Evolutionary conservation across 2,113 vertebrate genomes (phyloP).

Genomic region (Brachirus orientalis): DNA sequence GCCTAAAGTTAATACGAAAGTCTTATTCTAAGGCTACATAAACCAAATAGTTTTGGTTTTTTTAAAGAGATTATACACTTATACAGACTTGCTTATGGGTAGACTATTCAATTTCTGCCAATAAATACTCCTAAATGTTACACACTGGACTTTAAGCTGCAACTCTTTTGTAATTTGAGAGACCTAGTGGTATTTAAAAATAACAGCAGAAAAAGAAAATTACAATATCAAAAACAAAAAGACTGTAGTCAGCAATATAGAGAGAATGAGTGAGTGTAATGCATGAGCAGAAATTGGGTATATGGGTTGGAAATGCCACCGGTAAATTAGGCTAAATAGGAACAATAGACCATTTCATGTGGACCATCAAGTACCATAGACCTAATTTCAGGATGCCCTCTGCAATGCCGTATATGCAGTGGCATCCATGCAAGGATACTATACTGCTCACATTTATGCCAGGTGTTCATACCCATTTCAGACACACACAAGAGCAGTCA

Average conservation of each 20-base stretch:
- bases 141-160: too few relatives aligned
- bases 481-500: conserved; percentile 13
- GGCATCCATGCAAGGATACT: conserved; percentile 5
- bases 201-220: not conserved
- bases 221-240: not conserved
- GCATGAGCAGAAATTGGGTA: conserved; percentile 14
- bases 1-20: too few relatives aligned
- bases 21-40: too few relatives aligned
- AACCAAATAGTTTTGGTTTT: too few relatives aligned
- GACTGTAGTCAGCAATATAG: not conserved
- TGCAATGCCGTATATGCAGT: conserved; percentile 19
- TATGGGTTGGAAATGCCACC: conserved; percentile 12
- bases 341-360: conserved; percentile 57
- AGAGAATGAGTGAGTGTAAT: not conserved
- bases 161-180: not conserved
- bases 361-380: conserved; percentile 59
- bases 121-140: too few relatives aligned
- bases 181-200: not conserved
- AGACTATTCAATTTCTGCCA: too few relatives aligned
- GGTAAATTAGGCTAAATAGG: conserved; percentile 38
- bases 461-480: conserved; percentile 3
- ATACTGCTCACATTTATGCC: not conserved
- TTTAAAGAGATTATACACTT: too few relatives aligned
- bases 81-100: too few relatives aligned
- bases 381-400: conserved; percentile 44